Evolutionary conservation across 1,140 invertebrate genomes (phyloP).

Genomic region (Cylas formicarius): DNA sequence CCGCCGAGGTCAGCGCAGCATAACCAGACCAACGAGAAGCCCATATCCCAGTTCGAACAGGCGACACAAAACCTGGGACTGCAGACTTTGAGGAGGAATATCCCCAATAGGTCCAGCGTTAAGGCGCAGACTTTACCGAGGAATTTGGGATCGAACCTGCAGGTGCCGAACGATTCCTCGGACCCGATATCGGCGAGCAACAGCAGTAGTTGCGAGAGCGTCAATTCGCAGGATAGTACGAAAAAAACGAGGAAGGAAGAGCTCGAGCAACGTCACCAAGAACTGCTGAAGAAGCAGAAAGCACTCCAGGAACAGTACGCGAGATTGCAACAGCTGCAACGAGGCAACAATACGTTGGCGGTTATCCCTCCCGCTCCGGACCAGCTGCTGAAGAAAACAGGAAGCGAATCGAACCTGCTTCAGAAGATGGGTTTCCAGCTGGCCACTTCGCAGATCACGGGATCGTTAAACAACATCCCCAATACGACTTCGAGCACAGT

Average conservation of each 20-base stretch:
- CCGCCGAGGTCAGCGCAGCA: conserved; percentile 47
- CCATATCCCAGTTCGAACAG: conserved; percentile 39
- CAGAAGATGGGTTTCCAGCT: conserved; percentile 74
- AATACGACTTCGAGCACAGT: conserved; percentile 34
- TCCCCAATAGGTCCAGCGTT: conserved; percentile 36
- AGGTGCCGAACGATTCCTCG: conserved; percentile 29
- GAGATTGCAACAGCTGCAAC: conserved; percentile 74
- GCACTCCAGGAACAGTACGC: conserved; percentile 84
- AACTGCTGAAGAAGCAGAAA: conserved; percentile 76
- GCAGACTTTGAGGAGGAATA: conserved; percentile 37
- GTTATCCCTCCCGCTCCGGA: conserved; percentile 52
- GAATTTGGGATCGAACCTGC: conserved; percentile 40
- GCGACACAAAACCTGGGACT: conserved; percentile 40
- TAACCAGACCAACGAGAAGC: conserved; percentile 38
- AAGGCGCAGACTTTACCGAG: conserved; percentile 40
- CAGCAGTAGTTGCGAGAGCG: conserved; percentile 64
- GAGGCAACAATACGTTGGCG: conserved; percentile 57
- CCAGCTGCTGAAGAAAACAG: conserved; percentile 72
- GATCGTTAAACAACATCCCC: conserved; percentile 55
- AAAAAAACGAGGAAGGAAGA: conserved; percentile 61
- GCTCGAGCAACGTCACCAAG: conserved; percentile 77
- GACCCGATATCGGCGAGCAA: conserved; percentile 49
- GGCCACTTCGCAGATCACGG: conserved; percentile 52
- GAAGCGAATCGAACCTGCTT: conserved; percentile 80
- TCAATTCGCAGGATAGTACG: conserved; percentile 65